A percentile compares a stretch with the other conserved stretches of the same genome.
These are phyloP conservation scores for Cyprinodon diabolis DNA, from an alignment of 2,797 vertebrate species.

Conservation along the genomic window DNA sequence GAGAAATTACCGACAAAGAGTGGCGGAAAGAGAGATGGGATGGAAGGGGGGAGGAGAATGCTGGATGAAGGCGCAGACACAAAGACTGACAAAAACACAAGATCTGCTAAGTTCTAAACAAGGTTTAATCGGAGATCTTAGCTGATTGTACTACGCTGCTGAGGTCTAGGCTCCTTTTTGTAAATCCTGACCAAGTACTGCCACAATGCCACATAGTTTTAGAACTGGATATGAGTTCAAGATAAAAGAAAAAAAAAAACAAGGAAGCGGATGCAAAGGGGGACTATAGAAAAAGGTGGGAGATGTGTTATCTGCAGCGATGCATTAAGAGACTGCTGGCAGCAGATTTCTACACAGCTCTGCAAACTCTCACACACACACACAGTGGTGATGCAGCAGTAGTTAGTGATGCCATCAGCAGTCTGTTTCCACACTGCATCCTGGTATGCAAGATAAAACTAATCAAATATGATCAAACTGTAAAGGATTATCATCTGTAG, in stretches of 20 bases:
- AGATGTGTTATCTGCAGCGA: constrained; percentile 31
- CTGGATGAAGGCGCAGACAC: not conserved
- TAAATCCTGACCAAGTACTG: constrained; percentile 29
- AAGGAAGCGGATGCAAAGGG: not conserved
- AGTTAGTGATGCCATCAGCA: constrained; percentile 50
- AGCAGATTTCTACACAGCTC: constrained; percentile 27
- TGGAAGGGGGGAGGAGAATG: constrained; percentile 16
- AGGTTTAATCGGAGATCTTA: too few relatives aligned
- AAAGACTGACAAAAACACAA: not conserved
- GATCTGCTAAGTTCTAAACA: not conserved
- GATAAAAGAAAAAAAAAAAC: not conserved
- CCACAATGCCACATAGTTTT: not conserved
- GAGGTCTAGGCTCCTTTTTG: constrained; percentile 44
- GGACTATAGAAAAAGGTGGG: not conserved
- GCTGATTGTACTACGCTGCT: not conserved
- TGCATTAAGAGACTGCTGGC: constrained; percentile 37
- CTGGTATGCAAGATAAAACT: not conserved
- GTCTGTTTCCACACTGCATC: constrained; percentile 21
- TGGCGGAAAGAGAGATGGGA: not conserved
- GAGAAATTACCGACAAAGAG: constrained; percentile 1
- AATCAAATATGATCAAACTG: not conserved
- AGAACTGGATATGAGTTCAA: not conserved
- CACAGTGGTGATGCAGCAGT: constrained; percentile 46
- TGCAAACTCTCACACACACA: constrained; percentile 19
- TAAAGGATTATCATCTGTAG: not conserved